Evolutionary conservation across 1,140 invertebrate genomes (phyloP), one percentile per base, ranked within the genome.

Genomic region (Zophobas atratus): DNA sequence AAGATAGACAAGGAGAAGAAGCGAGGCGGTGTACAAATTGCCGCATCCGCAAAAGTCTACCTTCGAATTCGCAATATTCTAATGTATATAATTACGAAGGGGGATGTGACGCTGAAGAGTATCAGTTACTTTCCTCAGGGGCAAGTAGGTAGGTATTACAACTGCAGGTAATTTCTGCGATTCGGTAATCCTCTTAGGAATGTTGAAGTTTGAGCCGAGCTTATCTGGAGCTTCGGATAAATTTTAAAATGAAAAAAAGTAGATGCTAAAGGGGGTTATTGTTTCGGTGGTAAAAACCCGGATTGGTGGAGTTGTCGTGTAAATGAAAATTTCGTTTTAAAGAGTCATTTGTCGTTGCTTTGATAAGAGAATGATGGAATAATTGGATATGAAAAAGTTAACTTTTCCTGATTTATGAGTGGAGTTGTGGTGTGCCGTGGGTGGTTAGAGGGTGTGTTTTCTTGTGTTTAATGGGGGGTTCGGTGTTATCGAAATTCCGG

Each of bases 111-210:
- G 56, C 8, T 60, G 56, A 60, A 60, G 2, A 60, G 56, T 60
- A 33, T 60, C 56, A 60, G 56, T 60, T 60, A 36, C 56, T 60
- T 60, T 60, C 56, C 56, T 35, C 2, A 35, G 35, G 56, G 56
- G 56, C 56, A 60, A 60, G 38, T 60, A 60, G 33, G 36, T 60
- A 60, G 56, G 56, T 38, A 35, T 60, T 60, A 60, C 60, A 67
- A 67, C 60, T 67, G 60, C 60, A 67, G 60, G 60, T 67, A 67
- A 67, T 67, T 67, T 67, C 60, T 67, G 39, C 60, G 60, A 67
- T 67, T 67, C 60, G 33, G 60, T 67, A 67, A 67, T 67, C 60
- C 60, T 67, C 60, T 67, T 67, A 67, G 60, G 60, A 67, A 67
- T 67, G 60, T 67, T 67, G 38, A 67, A 43, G 39, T 67, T 67